These are phyloP conservation scores for Macrostomum lignano DNA, from an alignment of 1,140 invertebrate species.

Conservation along the genomic window DNA sequence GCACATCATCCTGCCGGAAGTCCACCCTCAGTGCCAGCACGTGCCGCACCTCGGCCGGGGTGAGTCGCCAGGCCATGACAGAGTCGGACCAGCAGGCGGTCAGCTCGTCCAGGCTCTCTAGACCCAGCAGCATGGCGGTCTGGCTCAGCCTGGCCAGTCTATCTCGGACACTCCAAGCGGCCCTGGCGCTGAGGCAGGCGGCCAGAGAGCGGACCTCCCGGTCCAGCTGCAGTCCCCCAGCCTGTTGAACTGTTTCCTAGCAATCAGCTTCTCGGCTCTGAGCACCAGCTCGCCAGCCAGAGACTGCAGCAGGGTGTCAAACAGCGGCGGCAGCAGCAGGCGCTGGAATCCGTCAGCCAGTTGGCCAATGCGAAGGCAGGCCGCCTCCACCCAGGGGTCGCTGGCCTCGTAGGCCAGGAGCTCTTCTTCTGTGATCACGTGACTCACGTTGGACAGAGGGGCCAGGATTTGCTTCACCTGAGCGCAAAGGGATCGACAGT, in stretches of 20 bases:
- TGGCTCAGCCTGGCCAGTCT: conserved; percentile 61
- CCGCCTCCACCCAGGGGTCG: conserved; percentile 53
- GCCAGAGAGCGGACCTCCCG: conserved; percentile 62
- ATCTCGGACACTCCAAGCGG: conserved; percentile 64
- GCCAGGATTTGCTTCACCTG: no score
- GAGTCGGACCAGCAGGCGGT: conserved; percentile 4
- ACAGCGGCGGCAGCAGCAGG: no score
- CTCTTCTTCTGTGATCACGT: no score
- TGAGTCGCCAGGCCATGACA: conserved; percentile 45
- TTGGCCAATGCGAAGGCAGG: conserved; percentile 1
- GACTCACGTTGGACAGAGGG: no score
- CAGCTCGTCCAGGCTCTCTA: conserved; percentile 35
- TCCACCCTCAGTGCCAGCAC: conserved; percentile 44
- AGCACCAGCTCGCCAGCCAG: no score
- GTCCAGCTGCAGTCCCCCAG: conserved; percentile 64
- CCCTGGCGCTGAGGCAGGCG: conserved; percentile 50
- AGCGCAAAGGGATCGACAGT: no score
- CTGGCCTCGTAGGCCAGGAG: conserved; percentile 56
- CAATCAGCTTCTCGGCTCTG: no score
- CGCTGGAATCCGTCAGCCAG: no score
- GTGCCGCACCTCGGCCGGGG: conserved; percentile 47
- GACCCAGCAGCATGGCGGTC: conserved; percentile 60
- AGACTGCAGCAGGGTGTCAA: no score
- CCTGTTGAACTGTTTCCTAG: no score
- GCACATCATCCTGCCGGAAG: conserved; percentile 46